Base-by-base conservation (phyloP, 2,113 vertebrate species). In the Sula dactylatra region DNA sequence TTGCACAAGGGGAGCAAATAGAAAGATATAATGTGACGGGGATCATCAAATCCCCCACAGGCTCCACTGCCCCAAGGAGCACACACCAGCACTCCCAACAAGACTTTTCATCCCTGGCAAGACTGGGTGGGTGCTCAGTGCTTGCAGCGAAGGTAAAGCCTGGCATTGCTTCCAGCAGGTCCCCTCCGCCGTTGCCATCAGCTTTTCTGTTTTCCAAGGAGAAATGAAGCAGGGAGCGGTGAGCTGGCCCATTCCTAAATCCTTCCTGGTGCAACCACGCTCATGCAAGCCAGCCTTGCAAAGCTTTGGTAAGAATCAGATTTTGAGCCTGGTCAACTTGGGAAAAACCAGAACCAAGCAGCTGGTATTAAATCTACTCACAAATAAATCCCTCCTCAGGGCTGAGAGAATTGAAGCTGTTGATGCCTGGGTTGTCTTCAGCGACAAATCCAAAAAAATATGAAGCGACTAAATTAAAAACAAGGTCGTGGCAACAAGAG, bases 91-190 rank as follows among this genome's bases (percentile, higher is more conserved):
- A 73, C 15, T 42, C 36, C 31, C 58, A 36, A 36, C 24, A 25
- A 36, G 58, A 22, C 58, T 56, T 42, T 29, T n/a, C 0, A 0
- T 50, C 58, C 29, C 70, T 11, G n/a, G n/a, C 10, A 2, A 7
- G 26, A 59, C 65, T 31, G 22, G 20, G 52, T 54, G 49, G 42
- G 56, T 58, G 72, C n/a, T 61, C 3, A 3, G 44, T 8, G 25
- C 17, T 49, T 54, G 32, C 29, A 31, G 34, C 27, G 17, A 19
- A 13, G 29, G 54, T 44, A 27, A 44, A 74, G 55, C 31, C 15
- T 13, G 34, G 50, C 34, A 22, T 8, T 66, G 34, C 52, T 59
- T 83, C 79, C 50, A 72, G 72, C 58, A 26, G 11, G 13, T 40
- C 34, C 32, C 58, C 15, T 58, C 44, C 1, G 2, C 14, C n/a